These are phyloP conservation scores for Ectemnius continuus DNA, from an alignment of 2,888 invertebrate genomes.

Conservation along the genomic window DNA sequence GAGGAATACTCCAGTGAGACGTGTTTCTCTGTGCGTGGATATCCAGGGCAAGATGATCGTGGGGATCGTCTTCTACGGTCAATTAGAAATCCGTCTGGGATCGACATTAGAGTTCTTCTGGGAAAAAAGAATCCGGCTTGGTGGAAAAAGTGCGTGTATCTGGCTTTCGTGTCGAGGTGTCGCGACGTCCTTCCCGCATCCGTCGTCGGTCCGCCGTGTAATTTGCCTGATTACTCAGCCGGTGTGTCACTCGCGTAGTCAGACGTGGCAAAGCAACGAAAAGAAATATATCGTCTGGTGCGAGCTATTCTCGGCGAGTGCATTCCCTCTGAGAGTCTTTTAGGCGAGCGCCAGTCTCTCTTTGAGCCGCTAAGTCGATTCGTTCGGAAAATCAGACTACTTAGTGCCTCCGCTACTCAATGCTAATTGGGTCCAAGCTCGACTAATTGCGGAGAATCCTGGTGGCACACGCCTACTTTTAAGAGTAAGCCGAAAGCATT, in stretches of 20 bases:
- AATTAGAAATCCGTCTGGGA: constrained; percentile 60
- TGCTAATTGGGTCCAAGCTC: no score
- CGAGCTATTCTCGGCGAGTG: background rate
- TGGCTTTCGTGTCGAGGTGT: background rate
- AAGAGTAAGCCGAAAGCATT: no score
- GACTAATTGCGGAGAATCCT: no score
- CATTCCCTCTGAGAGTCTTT: background rate
- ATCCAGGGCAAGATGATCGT: constrained; percentile 56
- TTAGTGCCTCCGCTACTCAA: no score
- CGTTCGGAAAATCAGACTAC: no score
- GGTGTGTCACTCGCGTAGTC: constrained; percentile 5
- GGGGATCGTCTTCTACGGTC: constrained; percentile 44
- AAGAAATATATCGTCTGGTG: constrained; percentile 3
- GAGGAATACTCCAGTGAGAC: constrained; percentile 7
- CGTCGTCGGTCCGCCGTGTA: background rate
- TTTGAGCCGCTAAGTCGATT: no score
- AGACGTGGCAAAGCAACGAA: background rate
- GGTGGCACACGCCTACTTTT: no score
- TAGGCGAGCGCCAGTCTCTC: no score
- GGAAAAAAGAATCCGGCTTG: background rate
- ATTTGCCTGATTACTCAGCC: constrained; percentile 7
- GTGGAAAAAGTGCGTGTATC: background rate
- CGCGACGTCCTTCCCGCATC: background rate
- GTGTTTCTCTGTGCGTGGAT: constrained; percentile 14
- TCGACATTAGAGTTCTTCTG: constrained; percentile 32